Conservation (phyloP, 2,888 invertebrate species). For the Dryobota labecula region DNA sequence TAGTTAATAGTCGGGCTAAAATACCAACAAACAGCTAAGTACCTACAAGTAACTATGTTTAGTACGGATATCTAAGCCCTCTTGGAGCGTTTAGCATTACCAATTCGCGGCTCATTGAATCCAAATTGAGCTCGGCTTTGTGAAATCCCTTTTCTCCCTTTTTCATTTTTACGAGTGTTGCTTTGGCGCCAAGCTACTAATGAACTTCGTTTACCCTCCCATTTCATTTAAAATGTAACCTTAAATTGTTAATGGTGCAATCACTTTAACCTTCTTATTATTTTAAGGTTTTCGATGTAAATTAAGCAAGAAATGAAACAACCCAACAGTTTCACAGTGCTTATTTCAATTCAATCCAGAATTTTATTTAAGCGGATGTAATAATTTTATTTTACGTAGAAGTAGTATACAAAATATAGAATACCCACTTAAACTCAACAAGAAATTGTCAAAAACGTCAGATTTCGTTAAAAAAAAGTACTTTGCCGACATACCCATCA, state of each 20-base stretch:
- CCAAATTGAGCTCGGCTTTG: slow-evolving; percentile 81
- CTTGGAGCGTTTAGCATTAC: slow-evolving; percentile 80
- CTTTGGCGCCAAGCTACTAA: slow-evolving; percentile 77
- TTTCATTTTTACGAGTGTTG: slow-evolving; percentile 83
- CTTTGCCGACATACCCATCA: slow-evolving; percentile 34
- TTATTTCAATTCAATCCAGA: background rate
- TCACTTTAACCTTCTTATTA: slow-evolving; percentile 37
- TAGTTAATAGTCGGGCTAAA: slow-evolving; percentile 28
- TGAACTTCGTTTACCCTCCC: slow-evolving; percentile 74
- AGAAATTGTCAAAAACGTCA: slow-evolving; percentile 45
- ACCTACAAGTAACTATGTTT: slow-evolving; percentile 58
- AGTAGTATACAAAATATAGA: background rate
- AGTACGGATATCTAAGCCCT: slow-evolving; percentile 74
- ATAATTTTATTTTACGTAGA: background rate
- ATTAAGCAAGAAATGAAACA: background rate
- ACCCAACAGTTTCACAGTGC: slow-evolving; percentile 1
- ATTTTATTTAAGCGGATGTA: background rate
- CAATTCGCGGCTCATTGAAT: slow-evolving; percentile 84
- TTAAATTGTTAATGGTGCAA: slow-evolving; percentile 50
- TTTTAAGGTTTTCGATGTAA: slow-evolving; percentile 39
- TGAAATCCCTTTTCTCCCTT: slow-evolving; percentile 79
- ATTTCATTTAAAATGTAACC: slow-evolving; percentile 66
- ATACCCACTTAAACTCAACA: slow-evolving; percentile 11
- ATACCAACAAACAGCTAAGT: slow-evolving; percentile 43
- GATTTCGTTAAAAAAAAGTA: slow-evolving; percentile 45